phyloP scores from a whole-genome alignment of 2,797 vertebrate genomes.

The Phrynocephalus vlangalii region DNA sequence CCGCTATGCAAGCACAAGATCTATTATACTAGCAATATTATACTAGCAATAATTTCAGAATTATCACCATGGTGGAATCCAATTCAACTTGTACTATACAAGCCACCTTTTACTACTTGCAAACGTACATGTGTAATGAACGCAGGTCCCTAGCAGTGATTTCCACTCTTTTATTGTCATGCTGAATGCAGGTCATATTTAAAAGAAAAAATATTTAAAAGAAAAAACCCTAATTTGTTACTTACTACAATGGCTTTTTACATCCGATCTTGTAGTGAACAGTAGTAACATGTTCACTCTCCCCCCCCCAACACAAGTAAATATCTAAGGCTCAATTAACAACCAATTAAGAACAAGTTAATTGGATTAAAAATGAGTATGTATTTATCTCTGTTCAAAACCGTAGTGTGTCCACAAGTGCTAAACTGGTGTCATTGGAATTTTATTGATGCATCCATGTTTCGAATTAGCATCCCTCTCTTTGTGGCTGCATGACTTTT shows the following conservation, averaged over 20 bases:
- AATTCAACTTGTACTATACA: too few relatives aligned
- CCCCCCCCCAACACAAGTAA: neutral
- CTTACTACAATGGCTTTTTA: neutral
- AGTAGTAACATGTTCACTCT: neutral
- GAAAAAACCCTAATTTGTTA: too few relatives aligned
- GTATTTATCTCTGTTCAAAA: neutral
- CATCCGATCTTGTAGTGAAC: neutral
- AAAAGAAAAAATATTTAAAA: neutral
- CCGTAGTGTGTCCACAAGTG: neutral
- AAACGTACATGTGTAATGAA: too few relatives aligned
- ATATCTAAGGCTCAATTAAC: neutral
- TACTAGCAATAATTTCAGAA: too few relatives aligned
- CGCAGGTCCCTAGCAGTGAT: too few relatives aligned
- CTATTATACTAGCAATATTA: too few relatives aligned
- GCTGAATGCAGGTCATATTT: neutral
- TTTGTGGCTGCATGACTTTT: neutral
- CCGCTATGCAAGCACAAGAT: too few relatives aligned
- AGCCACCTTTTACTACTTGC: too few relatives aligned
- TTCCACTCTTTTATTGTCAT: too few relatives aligned
- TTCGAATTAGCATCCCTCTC: neutral
- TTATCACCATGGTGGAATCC: too few relatives aligned
- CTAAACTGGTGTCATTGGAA: neutral
- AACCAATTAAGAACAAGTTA: neutral
- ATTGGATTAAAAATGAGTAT: neutral
- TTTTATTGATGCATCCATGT: neutral